These are phyloP conservation scores for Phragmatobia fuliginosa DNA, from an alignment of 2,888 invertebrate species.

Conservation along the genomic window DNA sequence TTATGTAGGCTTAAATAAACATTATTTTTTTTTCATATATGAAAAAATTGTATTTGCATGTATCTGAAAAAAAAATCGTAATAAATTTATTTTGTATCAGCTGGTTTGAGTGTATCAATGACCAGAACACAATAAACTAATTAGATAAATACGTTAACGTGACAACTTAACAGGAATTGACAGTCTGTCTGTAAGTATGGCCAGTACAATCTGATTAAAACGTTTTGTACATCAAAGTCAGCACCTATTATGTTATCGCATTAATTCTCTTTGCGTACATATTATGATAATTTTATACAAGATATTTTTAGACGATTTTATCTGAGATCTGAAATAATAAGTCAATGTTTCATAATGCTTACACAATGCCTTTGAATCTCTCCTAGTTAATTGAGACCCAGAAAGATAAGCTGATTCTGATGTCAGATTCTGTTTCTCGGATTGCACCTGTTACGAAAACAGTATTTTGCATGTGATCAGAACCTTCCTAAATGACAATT, in stretches of 20 bases:
- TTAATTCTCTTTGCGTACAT: background rate
- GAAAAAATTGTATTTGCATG: too few species aligned
- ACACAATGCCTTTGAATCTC: too few species aligned
- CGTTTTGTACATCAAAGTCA: background rate
- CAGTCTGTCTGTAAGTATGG: background rate
- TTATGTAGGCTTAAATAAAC: too few species aligned
- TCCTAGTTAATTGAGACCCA: too few species aligned
- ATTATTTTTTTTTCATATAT: too few species aligned
- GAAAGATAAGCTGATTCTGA: too few species aligned
- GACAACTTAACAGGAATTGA: background rate
- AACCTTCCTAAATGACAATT: too few species aligned
- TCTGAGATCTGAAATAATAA: background rate
- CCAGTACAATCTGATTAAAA: background rate
- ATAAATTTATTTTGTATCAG: background rate
- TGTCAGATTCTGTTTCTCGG: too few species aligned
- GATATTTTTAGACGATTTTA: background rate
- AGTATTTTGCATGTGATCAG: too few species aligned
- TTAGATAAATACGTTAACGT: background rate
- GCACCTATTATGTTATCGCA: background rate
- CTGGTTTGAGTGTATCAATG: background rate
- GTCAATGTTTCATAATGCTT: too few species aligned
- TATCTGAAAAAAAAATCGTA: background rate
- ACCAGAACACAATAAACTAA: background rate
- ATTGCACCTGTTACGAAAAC: too few species aligned
- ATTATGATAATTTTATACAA: background rate